Evolutionary conservation across 2,888 invertebrate species (phyloP).

Genomic region (Idaea straminata): DNA sequence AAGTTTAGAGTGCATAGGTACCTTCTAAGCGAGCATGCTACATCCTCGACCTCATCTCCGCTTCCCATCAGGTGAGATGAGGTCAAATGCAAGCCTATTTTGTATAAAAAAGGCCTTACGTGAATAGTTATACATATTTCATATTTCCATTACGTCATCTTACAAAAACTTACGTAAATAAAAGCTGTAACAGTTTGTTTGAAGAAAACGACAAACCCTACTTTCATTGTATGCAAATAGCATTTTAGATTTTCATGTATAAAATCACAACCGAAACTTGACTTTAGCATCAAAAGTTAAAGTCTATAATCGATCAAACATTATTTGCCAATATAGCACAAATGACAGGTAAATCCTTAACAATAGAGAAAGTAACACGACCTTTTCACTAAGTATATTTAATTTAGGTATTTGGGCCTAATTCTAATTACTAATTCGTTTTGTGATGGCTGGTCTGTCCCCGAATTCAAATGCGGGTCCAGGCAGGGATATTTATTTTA

Average conservation of each 20-base stretch:
- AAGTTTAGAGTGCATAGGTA: too few species aligned
- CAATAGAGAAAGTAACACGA: neutral
- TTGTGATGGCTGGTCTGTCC: neutral
- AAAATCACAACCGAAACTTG: neutral
- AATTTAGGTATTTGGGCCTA: neutral
- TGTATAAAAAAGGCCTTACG: too few species aligned
- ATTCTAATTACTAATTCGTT: neutral
- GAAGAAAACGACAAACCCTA: neutral
- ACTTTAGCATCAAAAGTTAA: neutral
- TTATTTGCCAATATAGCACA: neutral
- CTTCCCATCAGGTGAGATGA: too few species aligned
- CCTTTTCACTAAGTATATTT: neutral
- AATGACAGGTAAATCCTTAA: neutral
- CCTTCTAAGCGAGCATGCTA: too few species aligned
- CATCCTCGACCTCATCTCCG: too few species aligned
- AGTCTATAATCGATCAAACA: neutral
- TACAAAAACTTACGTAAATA: too few species aligned
- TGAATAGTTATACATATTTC: too few species aligned
- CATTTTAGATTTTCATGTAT: neutral
- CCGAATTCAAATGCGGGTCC: too few species aligned
- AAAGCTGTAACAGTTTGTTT: neutral
- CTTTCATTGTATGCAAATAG: constrained; percentile 1
- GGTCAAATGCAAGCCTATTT: too few species aligned
- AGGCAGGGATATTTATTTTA: too few species aligned
- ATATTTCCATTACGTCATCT: too few species aligned